A percentile compares a stretch with the other conserved stretches of the same genome.
These are phyloP conservation scores for Busseola fusca DNA, from an alignment of 2,888 invertebrate species.

Conservation along the genomic window DNA sequence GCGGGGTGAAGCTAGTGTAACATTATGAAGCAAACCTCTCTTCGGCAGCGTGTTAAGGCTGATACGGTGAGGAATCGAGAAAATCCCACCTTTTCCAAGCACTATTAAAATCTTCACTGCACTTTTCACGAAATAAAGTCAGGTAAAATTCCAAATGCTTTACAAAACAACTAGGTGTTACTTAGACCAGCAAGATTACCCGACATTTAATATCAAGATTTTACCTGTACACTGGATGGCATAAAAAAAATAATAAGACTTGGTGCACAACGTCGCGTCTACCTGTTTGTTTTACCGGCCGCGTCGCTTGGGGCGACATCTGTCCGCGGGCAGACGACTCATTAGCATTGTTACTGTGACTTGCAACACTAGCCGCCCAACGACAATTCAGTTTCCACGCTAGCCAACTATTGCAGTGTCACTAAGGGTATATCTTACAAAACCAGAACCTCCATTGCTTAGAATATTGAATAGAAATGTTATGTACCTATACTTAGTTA, in stretches of 20 bases:
- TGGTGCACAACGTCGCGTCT: conserved; percentile 26
- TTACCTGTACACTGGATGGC: neutral
- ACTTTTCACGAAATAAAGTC: neutral
- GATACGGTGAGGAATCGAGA: neutral
- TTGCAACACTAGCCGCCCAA: conserved; percentile 36
- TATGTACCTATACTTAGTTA: neutral
- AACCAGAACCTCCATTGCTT: conserved; percentile 33
- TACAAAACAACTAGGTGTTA: neutral
- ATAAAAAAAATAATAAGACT: conserved; percentile 38
- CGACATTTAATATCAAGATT: conserved; percentile 11
- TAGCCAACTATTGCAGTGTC: conserved; percentile 36
- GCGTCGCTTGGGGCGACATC: conserved; percentile 62
- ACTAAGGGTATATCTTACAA: conserved; percentile 36
- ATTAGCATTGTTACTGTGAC: conserved; percentile 69
- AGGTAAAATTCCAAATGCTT: neutral
- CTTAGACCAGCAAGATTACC: neutral
- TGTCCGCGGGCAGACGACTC: conserved; percentile 67
- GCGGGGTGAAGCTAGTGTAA: neutral
- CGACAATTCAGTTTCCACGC: conserved; percentile 41
- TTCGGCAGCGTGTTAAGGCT: neutral
- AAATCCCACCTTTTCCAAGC: neutral
- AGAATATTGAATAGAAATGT: conserved; percentile 34
- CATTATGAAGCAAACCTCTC: neutral
- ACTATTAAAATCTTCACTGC: neutral
- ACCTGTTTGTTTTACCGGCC: conserved; percentile 42